Evolutionary conservation across 2,113 vertebrate species (phyloP), one percentile per base, ranked within the genome.

Genomic region (Forbesichthys papilliferus): DNA sequence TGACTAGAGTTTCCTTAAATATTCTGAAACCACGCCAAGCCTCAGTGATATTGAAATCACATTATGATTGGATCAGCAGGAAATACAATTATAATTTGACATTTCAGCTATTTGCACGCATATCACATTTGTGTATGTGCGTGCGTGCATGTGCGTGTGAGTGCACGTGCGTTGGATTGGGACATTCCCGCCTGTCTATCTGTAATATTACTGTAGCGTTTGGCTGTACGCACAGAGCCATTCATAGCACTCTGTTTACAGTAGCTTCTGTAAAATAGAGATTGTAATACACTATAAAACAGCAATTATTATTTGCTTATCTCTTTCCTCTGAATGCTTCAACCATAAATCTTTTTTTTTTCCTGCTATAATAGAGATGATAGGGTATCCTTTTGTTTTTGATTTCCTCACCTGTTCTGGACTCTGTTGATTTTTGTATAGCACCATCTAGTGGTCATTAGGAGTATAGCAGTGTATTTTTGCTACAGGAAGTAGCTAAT

Each of bases 141-240:
- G n/a, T 55, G 54, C n/a, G 54, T 12, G 8, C 1, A 14, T 55
- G n/a, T 56, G n/a, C 9, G 18, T 57, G 9, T 1, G 9, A 3
- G 55, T 20, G 55, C 11, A 1, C 18, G 5, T 9, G 27, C 59
- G 48, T 18, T 1, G 47, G 65, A 5, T 11, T 34, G 71, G 57
- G 2, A n/a, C 27, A 16, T 62, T 53, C 14, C 61, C 64, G 69
- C 52, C 13, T n/a, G 52, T 75, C 84, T 73, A 79, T 46, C 53
- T 20, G 20, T 20, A 20, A 20, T 20, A 20, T 80, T 75, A 75
- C 36, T 42, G 36, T 42, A 42, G 36, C 56, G 71, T 73, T 57
- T 78, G 78, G 75, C 77, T 12, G 47, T 42, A 11, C 34, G 63
- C 71, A 81, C 69, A 67, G 53, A 74, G 66, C 74, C 68, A 68